These are phyloP conservation scores for Coilia nasus DNA, from an alignment of 2,797 vertebrate genomes.

Conservation along the genomic window DNA sequence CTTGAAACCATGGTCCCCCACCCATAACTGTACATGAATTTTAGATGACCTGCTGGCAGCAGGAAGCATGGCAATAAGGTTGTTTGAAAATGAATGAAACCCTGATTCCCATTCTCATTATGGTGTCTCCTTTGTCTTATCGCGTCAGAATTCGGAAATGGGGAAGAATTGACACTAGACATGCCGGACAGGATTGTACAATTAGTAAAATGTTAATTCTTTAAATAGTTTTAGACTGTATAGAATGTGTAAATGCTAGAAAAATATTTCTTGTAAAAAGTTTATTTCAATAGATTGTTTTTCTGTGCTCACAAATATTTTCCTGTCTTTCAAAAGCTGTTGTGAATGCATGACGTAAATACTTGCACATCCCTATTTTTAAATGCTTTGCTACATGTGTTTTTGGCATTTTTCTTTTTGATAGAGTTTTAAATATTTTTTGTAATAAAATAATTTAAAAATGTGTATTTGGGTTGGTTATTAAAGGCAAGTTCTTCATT, in stretches of 20 bases:
- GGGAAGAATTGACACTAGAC: background rate
- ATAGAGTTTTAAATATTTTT: background rate
- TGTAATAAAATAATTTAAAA: background rate
- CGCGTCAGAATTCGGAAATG: background rate
- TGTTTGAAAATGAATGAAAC: background rate
- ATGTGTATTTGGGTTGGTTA: background rate
- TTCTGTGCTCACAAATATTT: background rate
- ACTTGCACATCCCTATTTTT: background rate
- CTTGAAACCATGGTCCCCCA: constrained; percentile 10
- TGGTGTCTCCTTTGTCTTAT: background rate
- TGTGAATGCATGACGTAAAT: background rate
- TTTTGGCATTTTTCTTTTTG: background rate
- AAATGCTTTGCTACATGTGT: background rate
- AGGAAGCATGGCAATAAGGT: background rate
- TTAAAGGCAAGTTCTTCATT: background rate
- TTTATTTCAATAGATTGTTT: background rate
- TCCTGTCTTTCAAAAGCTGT: background rate
- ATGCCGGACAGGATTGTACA: background rate
- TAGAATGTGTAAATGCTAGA: background rate
- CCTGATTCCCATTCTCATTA: background rate
- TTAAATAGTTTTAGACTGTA: background rate
- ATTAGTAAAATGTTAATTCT: background rate
- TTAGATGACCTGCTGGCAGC: constrained; percentile 9
- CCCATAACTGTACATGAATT: background rate
- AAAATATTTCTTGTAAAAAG: background rate